These are phyloP conservation scores for Clanis bilineata DNA, from an alignment of 2,888 invertebrate genomes.

Conservation along the genomic window DNA sequence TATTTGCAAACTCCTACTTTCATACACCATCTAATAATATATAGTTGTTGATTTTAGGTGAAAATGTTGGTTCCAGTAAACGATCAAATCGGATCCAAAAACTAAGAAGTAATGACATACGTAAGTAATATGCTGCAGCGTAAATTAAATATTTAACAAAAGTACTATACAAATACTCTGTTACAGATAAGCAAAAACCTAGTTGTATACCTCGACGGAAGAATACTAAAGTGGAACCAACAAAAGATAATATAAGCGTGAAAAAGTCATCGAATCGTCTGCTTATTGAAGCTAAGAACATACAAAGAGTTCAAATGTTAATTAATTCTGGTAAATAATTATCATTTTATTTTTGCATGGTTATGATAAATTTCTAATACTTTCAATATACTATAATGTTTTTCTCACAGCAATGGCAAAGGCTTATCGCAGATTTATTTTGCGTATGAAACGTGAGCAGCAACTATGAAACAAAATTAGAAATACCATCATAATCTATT, in stretches of 20 bases:
- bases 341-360: neutral
- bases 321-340: constrained; percentile 45
- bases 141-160: neutral
- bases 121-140: constrained; percentile 18
- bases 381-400: neutral
- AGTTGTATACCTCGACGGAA: constrained; percentile 52
- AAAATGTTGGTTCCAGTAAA: constrained; percentile 29
- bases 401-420: constrained; percentile 17
- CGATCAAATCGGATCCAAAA: constrained; percentile 2
- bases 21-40: neutral
- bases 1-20: neutral
- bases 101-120: constrained; percentile 20
- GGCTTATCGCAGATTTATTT: constrained; percentile 17
- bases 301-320: constrained; percentile 52
- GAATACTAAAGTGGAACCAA: constrained; percentile 23
- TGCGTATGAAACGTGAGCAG: constrained; percentile 16
- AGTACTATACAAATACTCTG: no score
- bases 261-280: constrained; percentile 19
- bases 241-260: constrained; percentile 18
- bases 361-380: neutral
- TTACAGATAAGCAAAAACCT: constrained; percentile 29
- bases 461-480: constrained; percentile 15
- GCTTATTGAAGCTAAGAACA: constrained; percentile 36
- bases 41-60: constrained; percentile 23
- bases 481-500: constrained; percentile 14